These are phyloP conservation scores for Cetoscarus ocellatus DNA, from an alignment of 2,797 vertebrate species.

Conservation along the genomic window DNA sequence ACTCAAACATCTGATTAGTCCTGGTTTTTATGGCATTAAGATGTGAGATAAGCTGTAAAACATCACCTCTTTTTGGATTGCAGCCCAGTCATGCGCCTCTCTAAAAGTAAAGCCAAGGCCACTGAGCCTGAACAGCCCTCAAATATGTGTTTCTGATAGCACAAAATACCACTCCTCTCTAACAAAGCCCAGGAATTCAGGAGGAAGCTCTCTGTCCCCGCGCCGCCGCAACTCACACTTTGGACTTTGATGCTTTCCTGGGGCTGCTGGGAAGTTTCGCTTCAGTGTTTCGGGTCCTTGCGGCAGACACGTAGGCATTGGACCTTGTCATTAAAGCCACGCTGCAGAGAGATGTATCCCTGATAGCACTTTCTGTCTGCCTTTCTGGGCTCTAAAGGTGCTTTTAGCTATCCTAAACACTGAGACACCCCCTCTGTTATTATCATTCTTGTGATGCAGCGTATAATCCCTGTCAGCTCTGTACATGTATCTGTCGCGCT, in stretches of 20 bases:
- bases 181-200: conserved; percentile 39
- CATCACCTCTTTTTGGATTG: conserved; percentile 7
- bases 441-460: conserved; percentile 65
- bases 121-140: conserved; percentile 6
- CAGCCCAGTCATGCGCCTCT: conserved; percentile 24
- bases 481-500: conserved; percentile 29
- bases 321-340: conserved; percentile 60
- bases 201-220: conserved; percentile 22
- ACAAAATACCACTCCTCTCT: conserved; percentile 24
- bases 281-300: conserved; percentile 17
- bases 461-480: conserved; percentile 44
- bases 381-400: conserved; percentile 12
- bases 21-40: conserved; percentile 2
- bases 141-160: conserved; percentile 17
- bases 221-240: conserved; percentile 22
- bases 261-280: conserved; percentile 13
- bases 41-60: background rate
- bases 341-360: conserved; percentile 22
- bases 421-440: conserved; percentile 47
- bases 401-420: conserved; percentile 32
- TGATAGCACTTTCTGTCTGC: conserved; percentile 30
- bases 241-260: conserved; percentile 55
- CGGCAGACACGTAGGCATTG: conserved; percentile 48
- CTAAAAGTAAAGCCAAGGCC: conserved; percentile 9
- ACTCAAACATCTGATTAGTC: conserved; percentile 21